Percentiles rank a stretch among this genome's conserved stretches.
These are phyloP conservation scores for Margarornis squamiger DNA, from an alignment of 2,797 vertebrate genomes.

Conservation along the genomic window DNA sequence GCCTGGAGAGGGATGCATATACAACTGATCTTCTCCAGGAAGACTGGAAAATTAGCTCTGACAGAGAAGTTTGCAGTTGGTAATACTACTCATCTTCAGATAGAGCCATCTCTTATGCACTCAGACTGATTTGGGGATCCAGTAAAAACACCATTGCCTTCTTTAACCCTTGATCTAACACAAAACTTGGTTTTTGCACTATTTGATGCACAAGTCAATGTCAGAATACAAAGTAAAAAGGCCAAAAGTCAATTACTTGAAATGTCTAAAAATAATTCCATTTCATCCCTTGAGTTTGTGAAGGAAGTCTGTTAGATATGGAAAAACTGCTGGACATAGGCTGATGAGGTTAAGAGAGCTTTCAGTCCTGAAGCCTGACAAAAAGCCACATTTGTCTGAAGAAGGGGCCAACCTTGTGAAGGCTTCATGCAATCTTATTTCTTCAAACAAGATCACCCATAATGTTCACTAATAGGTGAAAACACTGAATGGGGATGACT, in stretches of 20 bases:
- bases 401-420: neutral
- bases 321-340: neutral
- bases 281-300: neutral
- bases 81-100: neutral
- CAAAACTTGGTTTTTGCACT: neutral
- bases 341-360: neutral
- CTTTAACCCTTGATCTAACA: neutral
- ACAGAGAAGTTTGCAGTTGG: constrained; percentile 15
- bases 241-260: neutral
- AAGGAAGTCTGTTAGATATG: neutral
- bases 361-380: neutral
- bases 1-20: constrained; percentile 22
- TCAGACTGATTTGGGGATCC: neutral
- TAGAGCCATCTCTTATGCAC: neutral
- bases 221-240: neutral
- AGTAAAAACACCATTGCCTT: neutral
- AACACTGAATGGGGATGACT: neutral
- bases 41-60: constrained; percentile 42
- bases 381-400: neutral
- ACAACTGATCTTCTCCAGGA: neutral
- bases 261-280: neutral
- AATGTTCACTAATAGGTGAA: neutral
- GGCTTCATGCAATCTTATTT: neutral
- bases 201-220: neutral
- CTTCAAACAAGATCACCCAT: neutral